phyloP scores from a whole-genome alignment of 2,888 invertebrate genomes.

The Hirudinaria manillensis region DNA sequence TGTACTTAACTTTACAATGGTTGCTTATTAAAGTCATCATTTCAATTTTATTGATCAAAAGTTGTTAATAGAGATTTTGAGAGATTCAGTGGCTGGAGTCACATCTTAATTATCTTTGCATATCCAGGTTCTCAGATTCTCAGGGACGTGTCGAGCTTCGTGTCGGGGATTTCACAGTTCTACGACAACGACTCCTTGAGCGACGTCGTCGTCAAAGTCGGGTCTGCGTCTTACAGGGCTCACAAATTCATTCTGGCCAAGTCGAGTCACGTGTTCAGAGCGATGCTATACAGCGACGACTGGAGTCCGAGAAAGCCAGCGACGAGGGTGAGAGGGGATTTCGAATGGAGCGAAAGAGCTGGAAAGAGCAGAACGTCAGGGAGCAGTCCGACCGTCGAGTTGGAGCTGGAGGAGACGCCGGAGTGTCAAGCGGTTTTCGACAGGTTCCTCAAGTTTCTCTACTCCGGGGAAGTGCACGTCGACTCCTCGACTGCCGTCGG shows the following conservation, averaged over 20 bases:
- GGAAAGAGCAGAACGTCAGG: slow-evolving; percentile 43
- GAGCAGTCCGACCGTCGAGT: slow-evolving; percentile 42
- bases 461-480: slow-evolving; percentile 52
- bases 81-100: too few species aligned
- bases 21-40: too few species aligned
- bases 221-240: slow-evolving; percentile 44
- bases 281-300: slow-evolving; percentile 50
- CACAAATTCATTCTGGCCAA: slow-evolving; percentile 54
- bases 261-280: slow-evolving; percentile 52
- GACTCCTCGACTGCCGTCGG: slow-evolving; percentile 49
- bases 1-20: too few species aligned
- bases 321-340: not conserved
- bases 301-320: slow-evolving; percentile 45
- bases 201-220: slow-evolving; percentile 49
- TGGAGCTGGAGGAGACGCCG: slow-evolving; percentile 49
- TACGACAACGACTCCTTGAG: slow-evolving; percentile 50
- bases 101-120: not conserved
- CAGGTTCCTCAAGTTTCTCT: slow-evolving; percentile 51
- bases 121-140: slow-evolving; percentile 2
- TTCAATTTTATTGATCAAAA: too few species aligned
- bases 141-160: slow-evolving; percentile 14
- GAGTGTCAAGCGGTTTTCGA: slow-evolving; percentile 52
- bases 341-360: not conserved
- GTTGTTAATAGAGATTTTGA: too few species aligned
- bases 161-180: slow-evolving; percentile 39